These are phyloP conservation scores for Myotis davidii DNA, from an alignment of 2,113 vertebrate genomes.

Conservation along the genomic window DNA sequence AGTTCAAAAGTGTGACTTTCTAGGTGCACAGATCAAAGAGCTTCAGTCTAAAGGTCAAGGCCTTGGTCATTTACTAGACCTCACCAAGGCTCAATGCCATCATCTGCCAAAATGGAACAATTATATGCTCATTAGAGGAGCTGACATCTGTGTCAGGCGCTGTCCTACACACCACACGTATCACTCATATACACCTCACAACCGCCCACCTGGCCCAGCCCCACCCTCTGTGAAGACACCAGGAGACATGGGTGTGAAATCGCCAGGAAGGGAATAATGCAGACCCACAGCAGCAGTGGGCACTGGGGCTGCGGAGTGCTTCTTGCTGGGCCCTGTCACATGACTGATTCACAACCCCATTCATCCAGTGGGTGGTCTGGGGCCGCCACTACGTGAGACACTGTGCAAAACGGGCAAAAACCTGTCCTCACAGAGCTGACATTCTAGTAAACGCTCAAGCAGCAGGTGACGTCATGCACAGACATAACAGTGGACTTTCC, in stretches of 20 bases:
- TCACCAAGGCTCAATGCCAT: not conserved
- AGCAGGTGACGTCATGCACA: not conserved
- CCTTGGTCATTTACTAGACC: not conserved
- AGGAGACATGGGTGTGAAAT: not conserved
- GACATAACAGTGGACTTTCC: not conserved
- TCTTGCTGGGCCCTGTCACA: not conserved
- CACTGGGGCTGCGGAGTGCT: not conserved
- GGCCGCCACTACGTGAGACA: not conserved
- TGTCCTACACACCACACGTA: rapidly evolving
- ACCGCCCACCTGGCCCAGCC: rapidly evolving
- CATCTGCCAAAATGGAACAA: not conserved
- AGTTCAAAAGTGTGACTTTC: not conserved
- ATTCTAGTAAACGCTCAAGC: not conserved
- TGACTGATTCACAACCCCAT: not conserved
- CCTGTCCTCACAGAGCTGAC: not conserved
- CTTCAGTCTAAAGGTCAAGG: not conserved
- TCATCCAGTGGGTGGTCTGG: not conserved
- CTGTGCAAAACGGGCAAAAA: not conserved
- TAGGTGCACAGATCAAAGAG: not conserved
- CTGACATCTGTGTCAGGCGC: not conserved
- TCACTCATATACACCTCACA: not conserved
- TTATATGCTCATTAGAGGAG: not conserved
- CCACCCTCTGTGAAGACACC: not conserved
- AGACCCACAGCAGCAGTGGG: not conserved
- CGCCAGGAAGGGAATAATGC: not conserved